Conservation (phyloP, 2,797 vertebrate genomes). For the Agapornis canus region DNA sequence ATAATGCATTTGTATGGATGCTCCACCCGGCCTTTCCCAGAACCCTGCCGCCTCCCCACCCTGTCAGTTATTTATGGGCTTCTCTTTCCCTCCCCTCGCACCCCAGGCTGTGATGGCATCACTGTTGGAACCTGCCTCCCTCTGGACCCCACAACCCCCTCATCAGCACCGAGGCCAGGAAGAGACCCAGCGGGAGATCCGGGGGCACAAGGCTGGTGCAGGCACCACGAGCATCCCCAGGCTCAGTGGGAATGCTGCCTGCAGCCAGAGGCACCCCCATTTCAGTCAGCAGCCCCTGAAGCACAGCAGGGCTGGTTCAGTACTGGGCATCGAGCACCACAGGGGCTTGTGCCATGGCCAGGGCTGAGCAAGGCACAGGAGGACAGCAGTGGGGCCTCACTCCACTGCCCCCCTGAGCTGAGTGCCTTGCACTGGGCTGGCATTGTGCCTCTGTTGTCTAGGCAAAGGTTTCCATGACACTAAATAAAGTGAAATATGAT, state of each 20-base stretch:
- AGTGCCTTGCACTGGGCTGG: background rate
- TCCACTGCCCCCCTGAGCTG: rapidly evolving
- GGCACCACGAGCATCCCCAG: rapidly evolving
- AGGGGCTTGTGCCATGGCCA: rapidly evolving
- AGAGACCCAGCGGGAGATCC: background rate
- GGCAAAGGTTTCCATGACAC: constrained; percentile 65
- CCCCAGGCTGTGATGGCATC: background rate
- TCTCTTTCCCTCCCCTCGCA: background rate
- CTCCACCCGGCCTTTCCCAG: background rate
- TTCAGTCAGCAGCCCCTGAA: background rate
- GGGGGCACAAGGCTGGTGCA: background rate
- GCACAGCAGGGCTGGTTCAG: rapidly evolving
- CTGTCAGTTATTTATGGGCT: background rate
- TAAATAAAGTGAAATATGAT: constrained; percentile 56
- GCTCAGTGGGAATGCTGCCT: rapidly evolving
- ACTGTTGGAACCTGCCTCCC: rapidly evolving
- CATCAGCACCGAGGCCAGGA: rapidly evolving
- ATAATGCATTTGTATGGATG: background rate
- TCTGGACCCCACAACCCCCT: background rate
- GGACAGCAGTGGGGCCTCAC: background rate
- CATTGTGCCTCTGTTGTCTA: constrained; percentile 55
- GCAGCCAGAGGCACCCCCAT: rapidly evolving
- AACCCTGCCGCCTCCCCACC: background rate
- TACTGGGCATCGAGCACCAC: background rate
- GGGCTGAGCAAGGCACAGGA: background rate